Conservation (phyloP, 2,797 vertebrate species). For the Sebastes wilsoni region DNA sequence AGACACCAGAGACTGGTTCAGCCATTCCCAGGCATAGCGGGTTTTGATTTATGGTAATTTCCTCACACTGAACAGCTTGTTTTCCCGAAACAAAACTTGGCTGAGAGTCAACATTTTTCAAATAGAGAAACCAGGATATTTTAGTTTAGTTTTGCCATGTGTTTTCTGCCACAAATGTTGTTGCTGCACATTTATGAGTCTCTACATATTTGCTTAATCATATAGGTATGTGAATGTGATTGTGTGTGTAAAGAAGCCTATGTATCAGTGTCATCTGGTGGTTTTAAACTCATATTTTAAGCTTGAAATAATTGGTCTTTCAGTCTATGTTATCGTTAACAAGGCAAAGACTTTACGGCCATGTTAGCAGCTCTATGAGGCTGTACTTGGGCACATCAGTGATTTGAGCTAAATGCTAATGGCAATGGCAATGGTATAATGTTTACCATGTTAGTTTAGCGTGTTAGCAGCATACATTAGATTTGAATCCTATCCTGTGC, state of each 20-base stretch:
- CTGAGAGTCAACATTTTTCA: slow-evolving; percentile 3
- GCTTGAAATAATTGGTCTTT: background rate
- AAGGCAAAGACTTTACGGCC: background rate
- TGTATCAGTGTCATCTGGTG: background rate
- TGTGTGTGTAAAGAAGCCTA: background rate
- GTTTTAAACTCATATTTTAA: background rate
- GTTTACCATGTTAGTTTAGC: background rate
- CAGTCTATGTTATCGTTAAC: background rate
- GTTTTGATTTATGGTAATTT: slow-evolving; percentile 23
- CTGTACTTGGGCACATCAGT: rapidly evolving
- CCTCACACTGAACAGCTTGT: slow-evolving; percentile 4
- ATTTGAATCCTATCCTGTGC: background rate
- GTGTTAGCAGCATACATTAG: background rate
- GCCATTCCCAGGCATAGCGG: background rate
- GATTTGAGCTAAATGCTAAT: background rate
- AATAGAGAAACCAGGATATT: background rate
- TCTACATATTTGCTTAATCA: background rate
- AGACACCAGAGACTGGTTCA: background rate
- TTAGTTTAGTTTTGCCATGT: background rate
- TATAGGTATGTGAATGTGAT: background rate
- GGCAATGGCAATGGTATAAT: background rate
- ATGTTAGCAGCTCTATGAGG: too few species aligned
- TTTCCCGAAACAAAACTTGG: slow-evolving; percentile 11
- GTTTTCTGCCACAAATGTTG: background rate
- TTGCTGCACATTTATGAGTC: background rate